Percentiles rank a stretch among this genome's conserved stretches.
Evolutionary conservation across 2,113 vertebrate species (phyloP).

Genomic region (Phoenicopterus ruber): DNA sequence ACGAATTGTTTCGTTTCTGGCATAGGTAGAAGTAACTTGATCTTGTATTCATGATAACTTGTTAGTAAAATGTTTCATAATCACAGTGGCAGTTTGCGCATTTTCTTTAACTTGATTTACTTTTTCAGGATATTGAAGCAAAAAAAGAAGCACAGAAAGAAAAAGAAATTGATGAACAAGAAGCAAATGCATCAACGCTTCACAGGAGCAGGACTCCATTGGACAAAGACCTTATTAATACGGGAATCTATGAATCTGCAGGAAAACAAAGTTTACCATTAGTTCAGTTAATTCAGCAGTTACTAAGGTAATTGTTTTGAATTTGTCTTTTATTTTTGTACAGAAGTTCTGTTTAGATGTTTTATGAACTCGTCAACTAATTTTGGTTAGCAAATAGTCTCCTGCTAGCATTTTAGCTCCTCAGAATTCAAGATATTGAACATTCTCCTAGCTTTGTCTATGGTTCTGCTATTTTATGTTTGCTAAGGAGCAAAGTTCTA

Average conservation of each 20-base stretch:
- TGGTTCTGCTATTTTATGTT: not conserved
- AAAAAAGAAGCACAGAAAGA: conserved; percentile 99
- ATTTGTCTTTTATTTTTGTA: not conserved
- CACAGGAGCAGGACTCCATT: conserved; percentile 89
- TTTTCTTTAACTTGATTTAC: not conserved
- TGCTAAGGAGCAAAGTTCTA: not conserved
- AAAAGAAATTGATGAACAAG: conserved; percentile 98
- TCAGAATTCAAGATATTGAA: not conserved
- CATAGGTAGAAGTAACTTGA: not conserved
- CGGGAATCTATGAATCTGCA: conserved; percentile 93
- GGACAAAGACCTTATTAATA: conserved; percentile 98
- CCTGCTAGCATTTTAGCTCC: not conserved
- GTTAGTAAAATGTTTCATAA: not conserved
- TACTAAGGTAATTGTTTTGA: conserved; percentile 80
- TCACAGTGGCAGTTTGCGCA: rapidly evolving
- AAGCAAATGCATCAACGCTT: conserved; percentile 90
- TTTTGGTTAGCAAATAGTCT: not conserved
- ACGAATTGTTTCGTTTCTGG: not conserved
- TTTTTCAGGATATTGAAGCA: conserved; percentile 91
- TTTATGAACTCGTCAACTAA: not conserved
- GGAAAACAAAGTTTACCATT: conserved; percentile 94
- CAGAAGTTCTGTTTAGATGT: not conserved
- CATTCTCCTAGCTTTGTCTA: not conserved
- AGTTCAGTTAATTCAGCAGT: conserved; percentile 95
- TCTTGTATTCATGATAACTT: not conserved